Evolutionary conservation across 2,888 invertebrate species (phyloP).

Genomic region (Orchestes rusci): DNA sequence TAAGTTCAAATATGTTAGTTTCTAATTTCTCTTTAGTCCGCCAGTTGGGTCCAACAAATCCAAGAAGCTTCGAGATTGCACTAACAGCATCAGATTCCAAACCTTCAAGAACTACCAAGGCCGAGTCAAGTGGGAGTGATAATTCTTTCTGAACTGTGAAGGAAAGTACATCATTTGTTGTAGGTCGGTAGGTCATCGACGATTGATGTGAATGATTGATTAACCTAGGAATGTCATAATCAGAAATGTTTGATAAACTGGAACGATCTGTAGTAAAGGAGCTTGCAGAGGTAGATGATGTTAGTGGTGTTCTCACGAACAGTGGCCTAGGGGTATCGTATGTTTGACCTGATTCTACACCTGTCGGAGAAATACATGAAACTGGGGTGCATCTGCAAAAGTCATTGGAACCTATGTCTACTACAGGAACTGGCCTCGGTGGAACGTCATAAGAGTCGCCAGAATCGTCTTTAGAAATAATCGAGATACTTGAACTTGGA

Average conservation of each 20-base stretch:
- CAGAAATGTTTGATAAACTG: slow-evolving; percentile 50
- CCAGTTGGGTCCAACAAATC: slow-evolving; percentile 77
- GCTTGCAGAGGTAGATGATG: slow-evolving; percentile 47
- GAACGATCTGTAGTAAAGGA: slow-evolving; percentile 51
- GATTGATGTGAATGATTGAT: slow-evolving; percentile 38
- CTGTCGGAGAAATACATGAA: slow-evolving; percentile 42
- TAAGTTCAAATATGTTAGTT: slow-evolving; percentile 72
- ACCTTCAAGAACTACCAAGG: slow-evolving; percentile 66
- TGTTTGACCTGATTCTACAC: slow-evolving; percentile 45
- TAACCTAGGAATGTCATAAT: slow-evolving; percentile 60
- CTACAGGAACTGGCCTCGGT: slow-evolving; percentile 54
- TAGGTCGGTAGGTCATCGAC: slow-evolving; percentile 22
- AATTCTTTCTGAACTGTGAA: slow-evolving; percentile 50
- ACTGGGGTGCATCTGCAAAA: slow-evolving; percentile 48
- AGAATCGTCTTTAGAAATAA: slow-evolving; percentile 30
- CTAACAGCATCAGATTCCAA: slow-evolving; percentile 70
- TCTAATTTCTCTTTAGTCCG: slow-evolving; percentile 72
- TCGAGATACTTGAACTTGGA: slow-evolving; percentile 38
- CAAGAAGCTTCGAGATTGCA: slow-evolving; percentile 69
- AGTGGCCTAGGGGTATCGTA: slow-evolving; percentile 60
- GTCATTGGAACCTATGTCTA: slow-evolving; percentile 49
- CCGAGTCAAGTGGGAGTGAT: slow-evolving; percentile 67
- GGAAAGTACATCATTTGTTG: slow-evolving; percentile 56
- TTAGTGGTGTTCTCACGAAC: slow-evolving; percentile 28
- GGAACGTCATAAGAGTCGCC: slow-evolving; percentile 55